Evolutionary conservation across 1,140 invertebrate species (phyloP), one percentile per base, ranked within the genome.

Genomic region (Teleogryllus occipitalis): DNA sequence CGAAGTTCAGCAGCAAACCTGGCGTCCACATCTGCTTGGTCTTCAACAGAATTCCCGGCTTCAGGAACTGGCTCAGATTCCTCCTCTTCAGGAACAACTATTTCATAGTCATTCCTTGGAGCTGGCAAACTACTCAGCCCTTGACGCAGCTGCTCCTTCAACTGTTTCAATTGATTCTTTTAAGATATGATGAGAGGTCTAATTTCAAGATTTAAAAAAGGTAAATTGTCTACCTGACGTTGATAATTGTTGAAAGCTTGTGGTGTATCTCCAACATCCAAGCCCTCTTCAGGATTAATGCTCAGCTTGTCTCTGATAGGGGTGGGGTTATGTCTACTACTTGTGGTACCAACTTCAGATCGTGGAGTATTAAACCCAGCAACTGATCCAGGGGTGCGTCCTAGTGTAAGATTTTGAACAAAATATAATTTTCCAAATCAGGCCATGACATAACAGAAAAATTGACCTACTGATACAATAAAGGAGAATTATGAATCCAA

Each of bases 101-200:
- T 98, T 87, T 99, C 98, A 87, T 98, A 99, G 87, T 99, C 98
- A 86, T 99, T 99, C 81, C 94, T 93, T 0, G 98, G 98, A 47
- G 90, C 85, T 7, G 98, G 98, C 79, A 99, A 87, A 12, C 92
- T 87, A 49, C 91, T 91, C 15, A 99, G 86, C 3, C 93, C 93
- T 79, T 90, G 89, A 75, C 91, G 90, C 12, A 99, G 88, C 74
- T 94, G 91, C 75, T 94, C 91, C 83, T 92, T 93, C 8, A 91
- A 81, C 89, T 91, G 81, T 21, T 47, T 7, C 7, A n/a, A 79
- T 5, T 22, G 18, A 77, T 18, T n/a, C 21, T 77, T 77, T 77
- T 10, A 47, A 8, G 27, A 39, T 39, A 39, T 21, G 10, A 75
- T 75, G 46, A 47, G 46, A 75, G 8, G 5, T 77, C 47, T 39